Evolutionary conservation across 1,140 invertebrate species (phyloP), one percentile per base, ranked within the genome.

Genomic region (Eufriesea mexicana): DNA sequence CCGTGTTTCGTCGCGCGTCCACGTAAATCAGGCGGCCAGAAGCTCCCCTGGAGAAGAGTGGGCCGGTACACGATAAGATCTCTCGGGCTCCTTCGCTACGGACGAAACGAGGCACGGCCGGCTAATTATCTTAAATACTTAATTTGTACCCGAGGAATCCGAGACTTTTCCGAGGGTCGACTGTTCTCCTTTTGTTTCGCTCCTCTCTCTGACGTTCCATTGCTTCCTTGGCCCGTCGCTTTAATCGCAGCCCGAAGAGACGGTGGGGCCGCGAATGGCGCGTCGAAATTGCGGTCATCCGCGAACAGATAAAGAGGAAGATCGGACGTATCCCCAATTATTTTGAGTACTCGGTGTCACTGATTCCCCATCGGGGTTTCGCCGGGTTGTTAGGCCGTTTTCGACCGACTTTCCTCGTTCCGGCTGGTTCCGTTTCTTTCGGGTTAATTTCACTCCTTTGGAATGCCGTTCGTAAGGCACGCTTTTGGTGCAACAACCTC

Each of bases 111-210:
- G 49, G 79, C n/a, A 57, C 54, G 16, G 54, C 78, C 83, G 66
- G 79, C 87, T 91, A 90, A 91, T 91, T 91, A 91, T 90, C 87
- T 91, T 91, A 91, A 91, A 91, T 88, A 88, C 86, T 91, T 90
- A 89, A 91, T 91, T 91, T 91, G 86, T 91, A 87, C 77, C 74
- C 73, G 66, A 59, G 71, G 71, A 89, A 88, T 87, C 61, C 35
- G 78, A 74, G 83, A 67, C 57, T 78, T 85, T 76, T 78, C 72
- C 75, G 45, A 77, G 66, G 55, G 55, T 62, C 66, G 47, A 10
- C 7, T n/a, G 47, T 42, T 23, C n/a, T n/a, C 16, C 45, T 72
- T 42, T 72, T 51, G 25, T 49, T 6, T 28, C 25, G 4, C 42
- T 14, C 18, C 14, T 42, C 1, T 35, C 28, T 9, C 35, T 35